A percentile compares a stretch with the other conserved stretches of the same genome.
phyloP scores from a whole-genome alignment of 2,888 invertebrate genomes.

The Xanthorhoe spadicearia region DNA sequence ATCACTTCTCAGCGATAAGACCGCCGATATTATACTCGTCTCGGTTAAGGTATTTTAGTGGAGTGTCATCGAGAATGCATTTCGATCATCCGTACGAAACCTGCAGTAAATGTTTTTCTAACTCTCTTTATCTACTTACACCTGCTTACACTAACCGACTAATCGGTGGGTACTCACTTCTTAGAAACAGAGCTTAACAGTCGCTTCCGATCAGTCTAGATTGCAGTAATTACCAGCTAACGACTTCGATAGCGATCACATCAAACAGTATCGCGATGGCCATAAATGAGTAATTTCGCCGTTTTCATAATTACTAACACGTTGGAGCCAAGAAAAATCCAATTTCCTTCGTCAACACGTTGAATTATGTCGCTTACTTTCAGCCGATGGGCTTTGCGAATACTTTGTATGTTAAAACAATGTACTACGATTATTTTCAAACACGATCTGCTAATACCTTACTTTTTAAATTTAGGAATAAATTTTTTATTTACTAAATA shows the following conservation, averaged over 20 bases:
- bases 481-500: no score
- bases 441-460: neutral
- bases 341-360: constrained; percentile 51
- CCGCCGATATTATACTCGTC: no score
- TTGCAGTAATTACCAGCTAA: constrained; percentile 43
- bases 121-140: no score
- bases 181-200: neutral
- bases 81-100: no score
- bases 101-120: neutral
- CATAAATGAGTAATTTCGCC: constrained; percentile 60
- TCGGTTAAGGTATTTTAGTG: no score
- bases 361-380: constrained; percentile 27
- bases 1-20: no score
- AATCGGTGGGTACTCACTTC: neutral
- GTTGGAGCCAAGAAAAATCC: constrained; percentile 50
- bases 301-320: constrained; percentile 61
- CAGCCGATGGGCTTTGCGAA: constrained; percentile 21
- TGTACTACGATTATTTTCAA: neutral
- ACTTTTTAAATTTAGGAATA: no score
- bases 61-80: no score
- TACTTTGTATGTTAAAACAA: constrained; percentile 16
- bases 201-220: constrained; percentile 19
- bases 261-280: constrained; percentile 49
- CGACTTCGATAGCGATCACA: constrained; percentile 49
- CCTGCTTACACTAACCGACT: neutral